These are phyloP conservation scores for Linyphia triangularis DNA, from an alignment of 2,888 invertebrate species.

Conservation along the genomic window DNA sequence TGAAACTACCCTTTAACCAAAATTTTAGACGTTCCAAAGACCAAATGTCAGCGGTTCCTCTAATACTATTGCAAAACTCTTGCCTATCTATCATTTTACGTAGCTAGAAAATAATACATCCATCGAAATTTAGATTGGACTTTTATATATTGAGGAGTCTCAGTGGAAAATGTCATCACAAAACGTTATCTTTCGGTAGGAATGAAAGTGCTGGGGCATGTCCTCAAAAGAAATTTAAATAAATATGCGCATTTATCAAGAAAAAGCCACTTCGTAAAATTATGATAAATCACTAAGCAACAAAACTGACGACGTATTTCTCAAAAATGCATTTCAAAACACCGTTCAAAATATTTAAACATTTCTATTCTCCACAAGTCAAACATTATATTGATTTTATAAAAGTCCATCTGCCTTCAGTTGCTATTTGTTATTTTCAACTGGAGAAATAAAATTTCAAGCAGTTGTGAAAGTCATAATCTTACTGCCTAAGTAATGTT, in stretches of 20 bases:
- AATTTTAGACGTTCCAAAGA: neutral
- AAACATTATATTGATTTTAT: conserved; percentile 53
- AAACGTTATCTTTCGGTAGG: conserved; percentile 61
- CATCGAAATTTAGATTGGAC: conserved; percentile 58
- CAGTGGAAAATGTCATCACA: conserved; percentile 33
- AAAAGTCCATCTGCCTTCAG: conserved; percentile 23
- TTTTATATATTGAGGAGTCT: conserved; percentile 44
- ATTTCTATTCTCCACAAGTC: conserved; percentile 37
- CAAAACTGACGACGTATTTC: conserved; percentile 67
- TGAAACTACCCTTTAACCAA: neutral
- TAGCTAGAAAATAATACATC: conserved; percentile 64
- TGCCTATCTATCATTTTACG: conserved; percentile 57
- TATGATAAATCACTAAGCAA: conserved; percentile 73
- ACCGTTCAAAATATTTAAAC: conserved; percentile 57
- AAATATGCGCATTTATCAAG: conserved; percentile 74
- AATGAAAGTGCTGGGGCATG: conserved; percentile 66
- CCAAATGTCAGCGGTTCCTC: neutral
- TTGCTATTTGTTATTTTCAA: conserved; percentile 37
- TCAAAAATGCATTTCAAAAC: conserved; percentile 65
- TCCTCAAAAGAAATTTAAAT: conserved; percentile 70
- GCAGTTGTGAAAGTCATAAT: no score
- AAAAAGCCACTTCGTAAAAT: conserved; percentile 70
- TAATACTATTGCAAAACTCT: conserved; percentile 40
- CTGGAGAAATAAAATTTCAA: neutral
- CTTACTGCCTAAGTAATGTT: no score